Conservation (phyloP, 2,888 invertebrate species). For the Tridacna crocea region DNA sequence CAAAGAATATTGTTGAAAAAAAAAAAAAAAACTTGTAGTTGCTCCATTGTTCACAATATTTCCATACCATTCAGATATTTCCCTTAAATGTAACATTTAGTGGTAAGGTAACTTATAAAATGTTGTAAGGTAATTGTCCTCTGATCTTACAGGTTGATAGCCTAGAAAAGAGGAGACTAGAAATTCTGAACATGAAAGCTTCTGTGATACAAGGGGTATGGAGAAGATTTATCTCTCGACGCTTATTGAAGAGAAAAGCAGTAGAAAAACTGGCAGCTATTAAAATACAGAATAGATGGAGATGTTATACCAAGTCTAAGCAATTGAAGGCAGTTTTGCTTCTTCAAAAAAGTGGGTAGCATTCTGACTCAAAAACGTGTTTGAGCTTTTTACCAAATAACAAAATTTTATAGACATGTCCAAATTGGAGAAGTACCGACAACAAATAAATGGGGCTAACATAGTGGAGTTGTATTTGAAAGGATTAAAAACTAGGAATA, state of each 20-base stretch:
- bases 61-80: too few relatives aligned
- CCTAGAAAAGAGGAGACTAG: conserved; percentile 67
- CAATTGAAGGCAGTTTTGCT: conserved; percentile 34
- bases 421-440: too few relatives aligned
- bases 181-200: conserved; percentile 46
- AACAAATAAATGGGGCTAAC: too few relatives aligned
- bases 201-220: conserved; percentile 65
- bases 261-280: conserved; percentile 25
- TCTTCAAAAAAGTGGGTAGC: conserved; percentile 54
- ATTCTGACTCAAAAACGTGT: neutral
- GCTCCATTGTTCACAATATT: too few relatives aligned
- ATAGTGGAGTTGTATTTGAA: too few relatives aligned
- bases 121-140: neutral
- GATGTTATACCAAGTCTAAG: conserved; percentile 27
- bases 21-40: too few relatives aligned
- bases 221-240: conserved; percentile 47
- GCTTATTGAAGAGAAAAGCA: conserved; percentile 23
- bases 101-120: too few relatives aligned
- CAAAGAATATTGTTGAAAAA: too few relatives aligned
- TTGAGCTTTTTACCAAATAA: neutral
- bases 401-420: neutral
- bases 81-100: too few relatives aligned
- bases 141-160: conserved; percentile 68
- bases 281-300: conserved; percentile 63
- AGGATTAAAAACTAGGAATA: too few relatives aligned